Conservation (phyloP, 1,140 invertebrate species). For the Eumeta japonica region DNA sequence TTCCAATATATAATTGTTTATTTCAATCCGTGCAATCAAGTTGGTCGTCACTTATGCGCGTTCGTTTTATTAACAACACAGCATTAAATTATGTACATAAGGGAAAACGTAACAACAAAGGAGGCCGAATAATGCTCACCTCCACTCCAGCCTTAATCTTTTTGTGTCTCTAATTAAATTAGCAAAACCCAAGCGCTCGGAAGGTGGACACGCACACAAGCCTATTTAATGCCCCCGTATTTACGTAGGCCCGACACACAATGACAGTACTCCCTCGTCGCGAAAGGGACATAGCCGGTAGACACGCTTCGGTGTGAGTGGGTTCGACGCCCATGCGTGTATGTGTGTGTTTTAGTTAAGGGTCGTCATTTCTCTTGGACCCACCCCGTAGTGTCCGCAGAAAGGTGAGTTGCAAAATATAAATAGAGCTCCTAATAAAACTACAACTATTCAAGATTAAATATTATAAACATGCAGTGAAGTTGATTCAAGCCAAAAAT, state of each 20-base stretch:
- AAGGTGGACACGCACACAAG: conserved; percentile 49
- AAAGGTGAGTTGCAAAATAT: conserved; percentile 53
- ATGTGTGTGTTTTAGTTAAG: conserved; percentile 57
- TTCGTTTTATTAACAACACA: no score
- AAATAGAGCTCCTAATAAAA: conserved; percentile 32
- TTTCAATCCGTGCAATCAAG: no score
- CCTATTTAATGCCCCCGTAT: conserved; percentile 5
- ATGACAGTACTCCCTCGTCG: no score
- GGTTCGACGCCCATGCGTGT: conserved; percentile 31
- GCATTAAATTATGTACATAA: no score
- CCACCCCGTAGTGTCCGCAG: conserved; percentile 55
- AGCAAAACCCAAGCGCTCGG: conserved; percentile 52
- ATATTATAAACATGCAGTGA: no score
- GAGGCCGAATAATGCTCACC: conserved; percentile 34
- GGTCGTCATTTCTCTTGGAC: conserved; percentile 58
- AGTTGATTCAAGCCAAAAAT: no score
- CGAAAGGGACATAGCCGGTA: conserved; percentile 11
- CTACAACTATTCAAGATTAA: no score
- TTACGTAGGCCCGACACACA: conserved; percentile 16
- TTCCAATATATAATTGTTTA: no score
- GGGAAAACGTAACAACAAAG: no score
- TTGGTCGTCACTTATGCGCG: no score
- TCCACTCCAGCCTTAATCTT: conserved; percentile 50
- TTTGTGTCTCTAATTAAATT: conserved; percentile 58
- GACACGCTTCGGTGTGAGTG: conserved; percentile 32